phyloP scores from a whole-genome alignment of 2,113 vertebrate species.

The Phrynosoma platyrhinos region DNA sequence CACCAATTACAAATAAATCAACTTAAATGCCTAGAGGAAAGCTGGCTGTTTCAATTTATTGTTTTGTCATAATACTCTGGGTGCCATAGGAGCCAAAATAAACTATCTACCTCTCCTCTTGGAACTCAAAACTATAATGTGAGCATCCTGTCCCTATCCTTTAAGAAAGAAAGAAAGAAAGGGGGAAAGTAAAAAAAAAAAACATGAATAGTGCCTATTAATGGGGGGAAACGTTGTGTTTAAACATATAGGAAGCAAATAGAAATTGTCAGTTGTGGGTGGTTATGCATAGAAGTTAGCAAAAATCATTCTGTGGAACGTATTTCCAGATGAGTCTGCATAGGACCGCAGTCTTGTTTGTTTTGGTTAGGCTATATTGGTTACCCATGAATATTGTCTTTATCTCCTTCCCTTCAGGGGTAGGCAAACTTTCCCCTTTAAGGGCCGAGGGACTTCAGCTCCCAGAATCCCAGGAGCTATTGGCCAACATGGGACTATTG shows the following conservation, averaged over 20 bases:
- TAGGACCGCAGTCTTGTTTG: too few species aligned
- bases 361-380: too few species aligned
- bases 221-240: conserved; percentile 11
- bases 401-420: too few species aligned
- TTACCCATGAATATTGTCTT: too few species aligned
- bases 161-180: conserved; percentile 18
- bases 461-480: too few species aligned
- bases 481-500: too few species aligned
- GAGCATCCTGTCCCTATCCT: neutral
- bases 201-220: conserved; percentile 5
- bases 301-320: too few species aligned
- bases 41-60: conserved; percentile 60
- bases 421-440: too few species aligned
- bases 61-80: conserved; percentile 58
- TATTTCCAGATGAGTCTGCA: too few species aligned
- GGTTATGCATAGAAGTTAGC: neutral
- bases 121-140: conserved; percentile 53
- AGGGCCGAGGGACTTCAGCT: too few species aligned
- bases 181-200: neutral
- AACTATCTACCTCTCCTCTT: conserved; percentile 62
- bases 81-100: conserved; percentile 65
- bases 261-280: neutral
- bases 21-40: conserved; percentile 60
- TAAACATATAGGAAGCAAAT: rapidly evolving
- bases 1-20: conserved; percentile 68